A percentile compares a stretch with the other conserved stretches of the same genome.
These are phyloP conservation scores for Siderastrea siderea DNA, from an alignment of 92 coral and sea anemone species.

Conservation along the genomic window DNA sequence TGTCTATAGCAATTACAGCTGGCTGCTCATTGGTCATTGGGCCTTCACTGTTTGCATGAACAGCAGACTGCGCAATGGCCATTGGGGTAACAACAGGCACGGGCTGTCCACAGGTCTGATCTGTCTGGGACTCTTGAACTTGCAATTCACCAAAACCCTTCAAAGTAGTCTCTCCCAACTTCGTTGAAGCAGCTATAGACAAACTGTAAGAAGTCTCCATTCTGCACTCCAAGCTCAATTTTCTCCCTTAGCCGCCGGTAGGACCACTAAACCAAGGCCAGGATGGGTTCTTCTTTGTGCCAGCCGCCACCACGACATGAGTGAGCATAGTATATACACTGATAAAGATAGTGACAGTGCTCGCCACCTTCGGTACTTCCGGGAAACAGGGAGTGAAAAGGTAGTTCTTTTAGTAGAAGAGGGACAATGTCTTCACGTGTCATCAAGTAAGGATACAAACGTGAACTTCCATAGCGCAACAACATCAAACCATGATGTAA, in stretches of 20 bases:
- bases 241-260: conserved; percentile 59
- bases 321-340: conserved; percentile 53
- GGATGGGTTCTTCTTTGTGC: conserved; percentile 59
- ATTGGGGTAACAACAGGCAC: too few species aligned
- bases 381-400: conserved; percentile 69
- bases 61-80: too few species aligned
- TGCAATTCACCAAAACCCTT: neutral
- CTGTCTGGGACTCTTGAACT: too few species aligned
- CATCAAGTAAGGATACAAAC: conserved; percentile 52
- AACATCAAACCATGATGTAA: conserved; percentile 55
- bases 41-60: too few species aligned
- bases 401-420: conserved; percentile 49
- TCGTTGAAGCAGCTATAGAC: neutral
- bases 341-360: conserved; percentile 64
- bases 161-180: neutral
- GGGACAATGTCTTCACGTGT: conserved; percentile 60
- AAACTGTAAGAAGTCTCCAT: too few species aligned
- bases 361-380: conserved; percentile 80
- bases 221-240: too few species aligned
- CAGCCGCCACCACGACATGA: conserved; percentile 70
- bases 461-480: conserved; percentile 53
- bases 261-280: conserved; percentile 51
- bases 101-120: too few species aligned
- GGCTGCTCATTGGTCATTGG: too few species aligned
- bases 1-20: too few species aligned